phyloP scores from a whole-genome alignment of 2,888 invertebrate species.

The Plagiodera versicolora region DNA sequence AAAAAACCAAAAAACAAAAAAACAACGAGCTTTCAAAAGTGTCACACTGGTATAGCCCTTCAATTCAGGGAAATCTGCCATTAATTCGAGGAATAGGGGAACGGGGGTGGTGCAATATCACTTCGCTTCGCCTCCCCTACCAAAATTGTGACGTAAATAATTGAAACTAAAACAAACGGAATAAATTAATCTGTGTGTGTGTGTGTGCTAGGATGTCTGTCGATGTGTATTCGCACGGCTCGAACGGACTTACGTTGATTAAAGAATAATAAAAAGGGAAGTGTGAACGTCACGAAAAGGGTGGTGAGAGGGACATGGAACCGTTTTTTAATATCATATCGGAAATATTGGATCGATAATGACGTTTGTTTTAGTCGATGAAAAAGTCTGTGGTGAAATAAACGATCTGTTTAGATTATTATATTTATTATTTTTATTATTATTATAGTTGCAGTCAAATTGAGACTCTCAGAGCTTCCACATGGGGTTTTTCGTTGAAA shows the following conservation, averaged over 20 bases:
- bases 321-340: not conserved
- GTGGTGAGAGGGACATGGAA: conserved; percentile 16
- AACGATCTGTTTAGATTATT: no score
- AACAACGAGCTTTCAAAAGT: no score
- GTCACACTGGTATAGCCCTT: no score
- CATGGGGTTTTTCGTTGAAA: no score
- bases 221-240: conserved; percentile 24
- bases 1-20: no score
- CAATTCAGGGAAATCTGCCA: no score
- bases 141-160: conserved; percentile 33
- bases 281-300: conserved; percentile 34
- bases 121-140: not conserved
- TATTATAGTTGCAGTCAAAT: no score
- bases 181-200: conserved; percentile 42
- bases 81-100: not conserved
- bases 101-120: conserved; percentile 5
- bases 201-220: conserved; percentile 17
- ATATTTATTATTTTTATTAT: no score
- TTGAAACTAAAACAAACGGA: conserved; percentile 44
- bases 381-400: not conserved
- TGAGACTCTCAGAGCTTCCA: no score
- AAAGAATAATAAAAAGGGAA: conserved; percentile 48
- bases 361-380: not conserved
- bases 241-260: conserved; percentile 42
- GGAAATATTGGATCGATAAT: not conserved